Evolutionary conservation across 1,140 invertebrate species (phyloP), one percentile per base, ranked within the genome.

Genomic region (Lerema accius): DNA sequence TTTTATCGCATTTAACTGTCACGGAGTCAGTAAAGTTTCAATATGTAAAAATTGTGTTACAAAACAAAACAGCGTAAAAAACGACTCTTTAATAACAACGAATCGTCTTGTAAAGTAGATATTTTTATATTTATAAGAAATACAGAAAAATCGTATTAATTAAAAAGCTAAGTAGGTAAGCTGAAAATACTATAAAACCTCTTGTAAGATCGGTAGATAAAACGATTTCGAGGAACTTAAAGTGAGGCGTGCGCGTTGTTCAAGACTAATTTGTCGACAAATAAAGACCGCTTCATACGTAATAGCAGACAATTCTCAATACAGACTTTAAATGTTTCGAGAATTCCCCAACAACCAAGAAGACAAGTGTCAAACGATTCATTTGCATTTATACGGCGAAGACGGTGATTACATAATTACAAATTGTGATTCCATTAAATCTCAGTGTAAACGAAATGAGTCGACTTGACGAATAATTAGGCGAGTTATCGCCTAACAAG

Each of bases 161-260:
- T 89, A 86, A 82, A 71, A 79, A 75, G 66, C 69, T 81, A 84
- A 86, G 85, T 77, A 88, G 2, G 2, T 23, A 3, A 78, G 69
- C 62, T 72, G 69, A 74, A 82, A 86, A 76, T 80, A 71, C 81
- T 74, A 83, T 82, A 78, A 86, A 89, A 86, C 85, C 84, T 82
- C 84, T 82, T 84, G 82, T 79, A 72, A 42, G 67, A 76, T 76
- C 71, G 79, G 69, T 76, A 65, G 66, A 74, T 76, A 86, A 87
- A 86, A 77, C 72, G 80, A 86, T 86, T 84, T 76, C 71, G 69
- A 78, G 67, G 68, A 75, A 84, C 77, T 84, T 80, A 69, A 77
- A 76, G 60, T 65, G 70, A 73, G 67, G 78, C 76, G 72, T 67
- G 80, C 72, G 66, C 71, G 71, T 68, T 73, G 68, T 65, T 61